Percentiles rank a stretch among this genome's conserved stretches.
Evolutionary conservation across 53 echinoderm and acorn worm species (phyloP).

Genomic region (Crossaster papposus): DNA sequence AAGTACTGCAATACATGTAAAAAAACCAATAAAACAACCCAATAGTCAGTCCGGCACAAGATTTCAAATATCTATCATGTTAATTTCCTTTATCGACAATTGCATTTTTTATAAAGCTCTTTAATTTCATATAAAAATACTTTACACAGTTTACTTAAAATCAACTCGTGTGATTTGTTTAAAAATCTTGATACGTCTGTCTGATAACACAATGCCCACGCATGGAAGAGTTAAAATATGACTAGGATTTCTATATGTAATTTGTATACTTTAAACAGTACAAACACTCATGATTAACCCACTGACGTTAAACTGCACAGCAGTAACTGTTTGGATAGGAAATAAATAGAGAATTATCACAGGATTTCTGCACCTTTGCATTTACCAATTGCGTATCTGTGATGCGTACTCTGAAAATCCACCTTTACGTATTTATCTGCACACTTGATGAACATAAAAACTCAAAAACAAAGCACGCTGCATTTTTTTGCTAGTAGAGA

Average conservation of each 20-base stretch:
- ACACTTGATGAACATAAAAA: too few species aligned
- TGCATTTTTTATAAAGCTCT: conserved; percentile 45
- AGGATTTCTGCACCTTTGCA: too few species aligned
- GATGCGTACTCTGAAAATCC: too few species aligned
- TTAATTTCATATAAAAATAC: conserved; percentile 54
- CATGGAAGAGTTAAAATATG: conserved; percentile 9
- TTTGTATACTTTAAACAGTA: conserved; percentile 3
- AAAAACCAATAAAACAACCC: background rate
- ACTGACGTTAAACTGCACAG: background rate
- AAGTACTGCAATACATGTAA: background rate
- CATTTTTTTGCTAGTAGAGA: too few species aligned
- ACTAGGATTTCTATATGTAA: background rate
- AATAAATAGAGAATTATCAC: background rate
- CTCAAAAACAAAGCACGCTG: too few species aligned
- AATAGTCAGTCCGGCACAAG: background rate
- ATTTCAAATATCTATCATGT: conserved; percentile 11
- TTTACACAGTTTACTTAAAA: conserved; percentile 1
- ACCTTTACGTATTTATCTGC: too few species aligned
- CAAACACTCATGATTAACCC: background rate
- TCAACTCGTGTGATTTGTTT: background rate
- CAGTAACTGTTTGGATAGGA: background rate
- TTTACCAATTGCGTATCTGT: too few species aligned
- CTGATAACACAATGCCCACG: background rate
- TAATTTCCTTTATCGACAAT: conserved; percentile 16
- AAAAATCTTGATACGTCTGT: background rate